Conservation (phyloP, 2,113 vertebrate genomes). For the Gymnarchus niloticus region DNA sequence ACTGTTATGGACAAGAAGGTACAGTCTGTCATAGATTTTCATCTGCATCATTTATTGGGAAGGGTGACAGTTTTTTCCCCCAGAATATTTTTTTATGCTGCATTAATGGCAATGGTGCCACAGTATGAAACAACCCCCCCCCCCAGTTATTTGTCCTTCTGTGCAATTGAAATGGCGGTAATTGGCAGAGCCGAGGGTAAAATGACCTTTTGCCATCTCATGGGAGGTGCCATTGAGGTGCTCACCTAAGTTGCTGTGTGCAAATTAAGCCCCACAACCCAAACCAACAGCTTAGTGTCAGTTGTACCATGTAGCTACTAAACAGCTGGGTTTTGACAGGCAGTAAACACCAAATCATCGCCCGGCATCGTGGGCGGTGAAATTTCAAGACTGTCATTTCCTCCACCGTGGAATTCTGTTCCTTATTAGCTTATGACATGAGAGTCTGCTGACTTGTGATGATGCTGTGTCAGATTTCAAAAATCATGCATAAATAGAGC, state of each 20-base stretch:
- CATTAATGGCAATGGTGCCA: neutral
- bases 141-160: neutral
- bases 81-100: neutral
- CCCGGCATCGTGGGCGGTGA: no score
- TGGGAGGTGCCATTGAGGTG: neutral
- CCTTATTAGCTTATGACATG: constrained; percentile 5
- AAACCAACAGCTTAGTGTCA: neutral
- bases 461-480: neutral
- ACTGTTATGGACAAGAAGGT: neutral
- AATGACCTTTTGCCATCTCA: neutral
- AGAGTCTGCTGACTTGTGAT: neutral
- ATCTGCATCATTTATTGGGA: neutral
- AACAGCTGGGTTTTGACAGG: neutral
- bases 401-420: neutral
- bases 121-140: neutral
- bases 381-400: neutral
- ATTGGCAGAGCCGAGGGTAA: neutral
- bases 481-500: neutral
- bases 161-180: neutral
- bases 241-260: neutral
- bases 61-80: neutral
- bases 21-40: neutral
- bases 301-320: neutral
- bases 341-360: neutral
- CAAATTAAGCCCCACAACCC: neutral